These are phyloP conservation scores for Oppia nitens DNA, from an alignment of 1,140 invertebrate genomes.

Conservation along the genomic window DNA sequence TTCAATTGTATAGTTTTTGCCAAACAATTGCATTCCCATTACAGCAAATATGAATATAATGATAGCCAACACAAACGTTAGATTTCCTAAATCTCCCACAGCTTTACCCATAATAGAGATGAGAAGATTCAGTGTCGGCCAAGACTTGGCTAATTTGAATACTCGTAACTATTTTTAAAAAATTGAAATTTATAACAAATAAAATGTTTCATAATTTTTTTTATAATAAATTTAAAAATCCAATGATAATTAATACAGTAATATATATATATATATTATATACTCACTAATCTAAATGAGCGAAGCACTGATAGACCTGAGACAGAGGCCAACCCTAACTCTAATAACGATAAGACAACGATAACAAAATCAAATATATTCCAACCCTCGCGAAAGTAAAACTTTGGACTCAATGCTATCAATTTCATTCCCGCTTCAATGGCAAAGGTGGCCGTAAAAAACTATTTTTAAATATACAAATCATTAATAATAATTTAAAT, in stretches of 20 bases:
- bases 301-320: slow-evolving; percentile 88
- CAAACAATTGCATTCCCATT: slow-evolving; percentile 96
- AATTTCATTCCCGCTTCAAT: slow-evolving; percentile 91
- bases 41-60: slow-evolving; percentile 98
- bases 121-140: slow-evolving; percentile 93
- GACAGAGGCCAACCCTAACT: slow-evolving; percentile 77
- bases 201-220: neutral
- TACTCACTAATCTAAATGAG: slow-evolving; percentile 89
- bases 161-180: slow-evolving; percentile 63
- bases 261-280: slow-evolving; percentile 5
- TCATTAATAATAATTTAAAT: too few species aligned
- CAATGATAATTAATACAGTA: neutral
- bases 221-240: neutral
- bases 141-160: slow-evolving; percentile 97
- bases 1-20: slow-evolving; percentile 58
- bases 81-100: slow-evolving; percentile 89
- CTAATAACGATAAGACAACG: slow-evolving; percentile 80
- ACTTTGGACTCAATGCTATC: slow-evolving; percentile 88
- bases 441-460: slow-evolving; percentile 93
- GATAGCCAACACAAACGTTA: slow-evolving; percentile 91
- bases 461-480: too few species aligned
- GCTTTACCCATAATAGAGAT: slow-evolving; percentile 97
- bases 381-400: slow-evolving; percentile 96
- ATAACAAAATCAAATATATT: slow-evolving; percentile 99
- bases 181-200: neutral